Evolutionary conservation across 1,140 invertebrate genomes (phyloP), one percentile per base, ranked within the genome.

Genomic region (Cheumatopsyche charites): DNA sequence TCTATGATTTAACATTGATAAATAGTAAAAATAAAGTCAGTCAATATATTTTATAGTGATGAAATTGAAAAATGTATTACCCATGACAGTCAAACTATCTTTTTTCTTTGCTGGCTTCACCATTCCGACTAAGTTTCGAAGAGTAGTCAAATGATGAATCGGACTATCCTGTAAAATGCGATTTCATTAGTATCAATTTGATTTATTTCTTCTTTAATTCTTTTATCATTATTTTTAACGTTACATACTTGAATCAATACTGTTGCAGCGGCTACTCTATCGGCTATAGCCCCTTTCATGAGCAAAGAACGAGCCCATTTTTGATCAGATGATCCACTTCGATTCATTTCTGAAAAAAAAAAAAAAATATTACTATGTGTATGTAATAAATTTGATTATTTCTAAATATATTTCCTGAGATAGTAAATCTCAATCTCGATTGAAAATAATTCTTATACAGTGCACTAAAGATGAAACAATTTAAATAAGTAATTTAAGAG

Each of bases 181-280:
- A n/a, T n/a, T n/a, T n/a, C n/a, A n/a, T n/a, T n/a, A n/a, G n/a
- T n/a, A n/a, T n/a, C n/a, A 81, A 43, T 43, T n/a, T n/a, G n/a
- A n/a, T n/a, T n/a, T n/a, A n/a, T n/a, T n/a, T n/a, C n/a, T n/a
- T n/a, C n/a, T n/a, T n/a, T n/a, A n/a, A 43, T 43, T 43, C 7
- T 43, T 9, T 43, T 43, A 43, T 3, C n/a, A n/a, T n/a, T n/a
- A n/a, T n/a, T n/a, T n/a, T n/a, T n/a, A n/a, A n/a, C n/a, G n/a
- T n/a, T n/a, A n/a, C n/a, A 12, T 76, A 83, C 83, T 76, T 85
- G 83, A 68, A 97, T 90, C 15, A 92, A 80, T 7, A 97, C 82
- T 23, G 92, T 91, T 55, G 90, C 88, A 1, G 95, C 95, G 26
- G 95, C 94, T 52, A 97, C 87, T 84, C 92, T 94, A 82, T 98